Base-by-base conservation (phyloP, 2,113 vertebrate genomes). In the Xiphophorus couchianus region DNA sequence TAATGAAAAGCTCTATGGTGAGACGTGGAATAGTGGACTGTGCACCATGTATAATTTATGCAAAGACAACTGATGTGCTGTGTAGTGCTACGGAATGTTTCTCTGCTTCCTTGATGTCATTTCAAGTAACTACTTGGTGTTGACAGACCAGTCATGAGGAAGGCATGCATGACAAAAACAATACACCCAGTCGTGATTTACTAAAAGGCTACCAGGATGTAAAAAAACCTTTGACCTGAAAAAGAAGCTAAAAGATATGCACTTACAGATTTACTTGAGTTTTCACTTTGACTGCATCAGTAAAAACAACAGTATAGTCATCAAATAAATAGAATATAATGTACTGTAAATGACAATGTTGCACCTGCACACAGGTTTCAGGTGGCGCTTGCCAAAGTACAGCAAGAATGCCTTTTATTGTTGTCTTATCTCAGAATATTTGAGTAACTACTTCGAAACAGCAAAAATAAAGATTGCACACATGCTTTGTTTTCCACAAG, bases 391-490 rank as follows among this genome's bases (percentile, higher is more conserved):
- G 25, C 51, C 11, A n/a, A 33, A 69, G 22, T 60, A 42, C 25
- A 63, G 61, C 30, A 25, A 42, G 72, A 69, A 61, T 22, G 30
- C 1, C 48, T 5, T 37, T 25, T 58, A 84, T 66, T 81, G 51
- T 82, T 81, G 42, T 65, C 71, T 76, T 80, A 85, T 79, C 82
- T 73, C 22, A 28, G 48, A 54, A 54, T 31, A 15, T 78, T 78
- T 85, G 63, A 78, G 77, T 75, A 60, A 76, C 68, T 60, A 35
- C 13, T 73, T n/a, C 63, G 0, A 27, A 42, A 10, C 22, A 42
- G 31, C 2, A 6, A 9, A 69, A 54, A 66, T 27, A 22, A 67
- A 73, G 19, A 62, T 25, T 37, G 42, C 42, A 15, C 17, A 25
- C 28, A 44, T 64, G 9, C 44, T 58, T 27, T 14, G n/a, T 79